Percentiles rank a stretch among this genome's conserved stretches.
Conservation (phyloP, 2,113 vertebrate genomes). For the Tinamus guttatus region DNA sequence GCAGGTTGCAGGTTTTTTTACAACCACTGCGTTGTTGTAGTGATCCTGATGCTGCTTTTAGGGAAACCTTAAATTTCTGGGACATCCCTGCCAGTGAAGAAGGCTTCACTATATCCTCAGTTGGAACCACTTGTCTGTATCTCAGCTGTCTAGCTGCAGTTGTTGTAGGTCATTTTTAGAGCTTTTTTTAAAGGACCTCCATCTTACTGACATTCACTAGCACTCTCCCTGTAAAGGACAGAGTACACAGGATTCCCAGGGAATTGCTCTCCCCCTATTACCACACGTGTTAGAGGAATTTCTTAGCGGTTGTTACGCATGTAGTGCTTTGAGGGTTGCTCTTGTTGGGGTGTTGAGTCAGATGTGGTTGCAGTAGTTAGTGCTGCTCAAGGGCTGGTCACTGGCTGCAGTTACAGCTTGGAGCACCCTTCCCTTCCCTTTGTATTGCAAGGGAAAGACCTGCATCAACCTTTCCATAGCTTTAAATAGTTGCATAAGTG, state of each 20-base stretch:
- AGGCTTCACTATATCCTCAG: neutral
- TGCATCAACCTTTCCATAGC: accelerated
- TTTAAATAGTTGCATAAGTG: no score
- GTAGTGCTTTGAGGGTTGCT: neutral
- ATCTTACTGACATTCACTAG: neutral
- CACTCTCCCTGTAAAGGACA: neutral
- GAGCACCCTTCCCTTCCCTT: neutral
- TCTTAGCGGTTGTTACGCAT: accelerated
- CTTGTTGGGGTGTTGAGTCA: neutral
- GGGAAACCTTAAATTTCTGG: neutral
- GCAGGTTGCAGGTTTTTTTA: accelerated
- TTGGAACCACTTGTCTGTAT: accelerated
- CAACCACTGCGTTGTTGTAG: neutral
- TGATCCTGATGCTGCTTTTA: neutral
- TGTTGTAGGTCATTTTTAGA: neutral
- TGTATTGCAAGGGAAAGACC: neutral
- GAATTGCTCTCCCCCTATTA: neutral
- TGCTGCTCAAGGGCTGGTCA: accelerated
- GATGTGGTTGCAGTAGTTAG: neutral
- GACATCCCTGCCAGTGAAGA: neutral
- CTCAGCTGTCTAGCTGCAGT: neutral
- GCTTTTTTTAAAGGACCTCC: neutral
- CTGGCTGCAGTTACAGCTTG: neutral
- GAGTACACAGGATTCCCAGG: neutral
- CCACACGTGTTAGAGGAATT: neutral